Evolutionary conservation across 2,113 vertebrate species (phyloP).

Genomic region (Odocoileus hemionus): DNA sequence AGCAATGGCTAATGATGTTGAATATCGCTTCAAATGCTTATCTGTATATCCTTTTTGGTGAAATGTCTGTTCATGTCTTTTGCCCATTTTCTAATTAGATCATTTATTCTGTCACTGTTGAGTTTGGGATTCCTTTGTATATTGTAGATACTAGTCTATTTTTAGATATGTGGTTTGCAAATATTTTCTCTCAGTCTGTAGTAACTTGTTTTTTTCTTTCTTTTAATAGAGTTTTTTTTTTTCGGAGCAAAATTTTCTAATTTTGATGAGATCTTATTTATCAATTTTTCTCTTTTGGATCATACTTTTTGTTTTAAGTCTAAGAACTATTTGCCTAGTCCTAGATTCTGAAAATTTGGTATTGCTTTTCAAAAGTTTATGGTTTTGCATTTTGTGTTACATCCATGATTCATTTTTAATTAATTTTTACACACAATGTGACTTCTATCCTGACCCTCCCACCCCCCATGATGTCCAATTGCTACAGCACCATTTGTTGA

Average conservation of each 20-base stretch:
- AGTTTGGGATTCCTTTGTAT: neutral
- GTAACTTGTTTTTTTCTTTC: neutral
- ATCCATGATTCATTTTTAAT: neutral
- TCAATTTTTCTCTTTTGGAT: neutral
- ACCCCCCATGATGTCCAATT: neutral
- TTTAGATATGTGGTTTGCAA: neutral
- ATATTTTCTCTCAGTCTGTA: neutral
- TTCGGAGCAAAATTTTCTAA: neutral
- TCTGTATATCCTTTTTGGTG: neutral
- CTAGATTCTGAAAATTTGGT: neutral
- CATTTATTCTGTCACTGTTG: neutral
- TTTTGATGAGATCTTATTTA: neutral
- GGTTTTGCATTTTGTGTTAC: neutral
- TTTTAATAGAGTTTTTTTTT: neutral
- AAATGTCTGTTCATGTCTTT: neutral
- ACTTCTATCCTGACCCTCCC: neutral
- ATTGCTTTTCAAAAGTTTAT: neutral
- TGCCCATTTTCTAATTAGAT: slow-evolving; percentile 1
- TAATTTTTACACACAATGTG: neutral
- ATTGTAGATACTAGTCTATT: neutral
- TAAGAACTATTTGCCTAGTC: neutral
- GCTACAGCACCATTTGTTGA: neutral
- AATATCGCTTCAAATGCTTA: neutral
- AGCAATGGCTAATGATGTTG: neutral
- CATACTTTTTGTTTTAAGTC: neutral